These are phyloP conservation scores for Megalonaias nervosa DNA, from an alignment of 1,140 invertebrate species.

Conservation along the genomic window DNA sequence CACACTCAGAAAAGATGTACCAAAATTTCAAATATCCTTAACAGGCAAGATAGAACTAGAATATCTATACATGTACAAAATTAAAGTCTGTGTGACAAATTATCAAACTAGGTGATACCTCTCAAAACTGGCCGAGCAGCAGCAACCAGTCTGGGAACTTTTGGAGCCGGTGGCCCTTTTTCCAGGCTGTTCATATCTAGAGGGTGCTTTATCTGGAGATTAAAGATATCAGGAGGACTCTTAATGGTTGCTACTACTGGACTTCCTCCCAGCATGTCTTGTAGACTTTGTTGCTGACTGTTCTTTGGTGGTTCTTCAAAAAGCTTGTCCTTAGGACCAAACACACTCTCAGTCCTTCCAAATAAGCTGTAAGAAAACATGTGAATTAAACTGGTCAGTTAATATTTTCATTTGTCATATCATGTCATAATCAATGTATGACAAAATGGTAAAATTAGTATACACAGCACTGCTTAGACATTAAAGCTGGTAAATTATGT, in stretches of 20 bases:
- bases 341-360: constrained; percentile 64
- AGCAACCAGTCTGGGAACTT: constrained; percentile 14
- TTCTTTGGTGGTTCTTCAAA: constrained; percentile 44
- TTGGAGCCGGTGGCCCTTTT: constrained; percentile 58
- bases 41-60: no score
- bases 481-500: no score
- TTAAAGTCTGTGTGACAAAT: no score
- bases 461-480: no score
- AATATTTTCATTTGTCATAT: background rate
- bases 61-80: no score
- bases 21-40: background rate
- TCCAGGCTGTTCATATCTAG: constrained; percentile 61
- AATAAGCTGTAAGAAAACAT: constrained; percentile 61
- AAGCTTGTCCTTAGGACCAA: constrained; percentile 52
- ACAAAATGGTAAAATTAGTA: no score
- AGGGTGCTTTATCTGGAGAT: constrained; percentile 56
- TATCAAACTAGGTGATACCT: no score
- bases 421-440: no score
- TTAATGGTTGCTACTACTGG: constrained; percentile 62
- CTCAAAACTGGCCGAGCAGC: no score
- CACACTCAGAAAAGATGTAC: background rate
- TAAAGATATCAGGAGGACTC: constrained; percentile 49
- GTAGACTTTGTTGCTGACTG: constrained; percentile 42
- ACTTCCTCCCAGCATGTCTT: constrained; percentile 56
- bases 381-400: background rate